Base-by-base conservation (phyloP, 92 coral and sea anemone genomes). In the Metridium senile region DNA sequence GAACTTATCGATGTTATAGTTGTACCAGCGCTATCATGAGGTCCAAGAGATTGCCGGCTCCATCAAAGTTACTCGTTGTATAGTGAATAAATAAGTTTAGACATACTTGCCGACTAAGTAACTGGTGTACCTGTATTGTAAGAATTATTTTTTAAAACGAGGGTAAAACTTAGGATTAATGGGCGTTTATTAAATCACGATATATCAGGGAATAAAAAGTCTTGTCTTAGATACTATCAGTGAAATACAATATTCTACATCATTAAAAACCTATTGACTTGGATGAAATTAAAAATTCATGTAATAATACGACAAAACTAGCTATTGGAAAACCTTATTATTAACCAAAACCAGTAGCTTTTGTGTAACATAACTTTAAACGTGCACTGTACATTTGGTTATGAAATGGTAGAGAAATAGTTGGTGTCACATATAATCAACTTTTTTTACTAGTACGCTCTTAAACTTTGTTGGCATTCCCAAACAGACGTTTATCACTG, bases 231-330 rank as follows among this genome's bases (percentile, higher is more conserved):
- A n/a, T n/a, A n/a, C n/a, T n/a, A n/a, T n/a, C n/a, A n/a, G n/a
- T n/a, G n/a, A n/a, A n/a, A n/a, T n/a, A n/a, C n/a, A n/a, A n/a
- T n/a, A n/a, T n/a, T n/a, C 16, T 59, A 25, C 65, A 39, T 39
- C 31, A 59, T 59, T 59, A 59, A 59, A 63, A 31, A 30, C 2
- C 45, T 16, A 4, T 28, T 30, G 45, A 63, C 69, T 63, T 63
- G 11, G 10, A 63, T 28, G n/a, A 31, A 21, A 63, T 63, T 30
- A 63, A 63, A 63, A 4, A 63, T 63, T 63, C 20, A 63, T 63
- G 45, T 21, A 63, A 26, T 28, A 30, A 2, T 17, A 61, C 66
- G 19, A 30, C 69, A 59, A 59, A 63, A 63, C 69, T 8, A 10
- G 66, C 66, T 59, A 59, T 28, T 28, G 2, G 16, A 28, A 28